Conservation (phyloP, 2,888 invertebrate genomes). For the Rotaria socialis region DNA sequence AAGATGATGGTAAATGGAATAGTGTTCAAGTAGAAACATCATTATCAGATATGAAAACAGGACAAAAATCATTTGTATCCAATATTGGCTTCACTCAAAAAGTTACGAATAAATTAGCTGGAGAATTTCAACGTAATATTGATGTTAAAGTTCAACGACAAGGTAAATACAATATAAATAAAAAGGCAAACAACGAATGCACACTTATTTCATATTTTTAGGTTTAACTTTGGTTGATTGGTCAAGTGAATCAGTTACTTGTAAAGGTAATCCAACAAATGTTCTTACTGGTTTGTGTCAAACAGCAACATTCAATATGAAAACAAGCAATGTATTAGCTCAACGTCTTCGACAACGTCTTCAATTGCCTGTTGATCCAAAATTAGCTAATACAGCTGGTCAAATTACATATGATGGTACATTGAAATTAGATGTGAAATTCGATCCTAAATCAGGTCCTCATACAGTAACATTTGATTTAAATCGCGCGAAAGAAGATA, state of each 20-base stretch:
- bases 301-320: neutral
- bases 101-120: neutral
- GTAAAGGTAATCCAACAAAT: conserved; percentile 1
- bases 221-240: neutral
- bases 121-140: conserved; percentile 1
- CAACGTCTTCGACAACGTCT: conserved; percentile 8
- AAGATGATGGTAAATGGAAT: conserved; percentile 33
- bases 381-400: neutral
- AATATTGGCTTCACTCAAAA: neutral
- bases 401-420: neutral
- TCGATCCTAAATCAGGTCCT: neutral
- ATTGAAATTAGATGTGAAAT: neutral
- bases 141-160: neutral
- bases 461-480: neutral
- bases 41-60: neutral
- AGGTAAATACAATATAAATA: neutral
- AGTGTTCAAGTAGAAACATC: neutral
- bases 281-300: neutral
- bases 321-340: neutral
- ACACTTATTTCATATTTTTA: neutral
- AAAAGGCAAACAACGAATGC: neutral
- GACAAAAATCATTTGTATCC: neutral
- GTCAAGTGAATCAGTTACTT: neutral
- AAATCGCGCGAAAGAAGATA: conserved; percentile 20
- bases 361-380: neutral